Percentiles rank a stretch among this genome's conserved stretches.
Evolutionary conservation across 1,140 invertebrate species (phyloP).

Genomic region (Piezodorus guildinii): DNA sequence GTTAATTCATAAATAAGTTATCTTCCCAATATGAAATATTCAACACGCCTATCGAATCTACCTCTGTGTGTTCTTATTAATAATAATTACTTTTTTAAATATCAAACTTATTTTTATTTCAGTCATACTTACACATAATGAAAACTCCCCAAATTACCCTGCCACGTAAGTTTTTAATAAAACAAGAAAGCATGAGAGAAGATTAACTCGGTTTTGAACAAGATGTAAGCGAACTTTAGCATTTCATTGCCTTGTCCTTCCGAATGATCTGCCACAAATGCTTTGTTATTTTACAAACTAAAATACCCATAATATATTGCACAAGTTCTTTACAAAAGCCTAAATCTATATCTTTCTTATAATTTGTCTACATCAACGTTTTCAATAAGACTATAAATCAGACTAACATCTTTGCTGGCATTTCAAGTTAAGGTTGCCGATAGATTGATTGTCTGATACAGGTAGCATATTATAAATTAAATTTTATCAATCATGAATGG

Average conservation of each 20-base stretch:
- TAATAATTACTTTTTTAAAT: slow-evolving; percentile 6
- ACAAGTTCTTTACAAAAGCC: slow-evolving; percentile 9
- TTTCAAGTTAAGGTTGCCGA: no score
- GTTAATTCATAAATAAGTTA: no score
- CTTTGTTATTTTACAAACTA: slow-evolving; percentile 18
- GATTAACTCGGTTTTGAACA: not conserved
- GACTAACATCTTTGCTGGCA: no score
- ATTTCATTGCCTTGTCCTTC: not conserved
- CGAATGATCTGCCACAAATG: slow-evolving; percentile 4
- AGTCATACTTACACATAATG: slow-evolving; percentile 15
- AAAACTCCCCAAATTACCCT: slow-evolving; percentile 12
- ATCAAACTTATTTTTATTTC: slow-evolving; percentile 18
- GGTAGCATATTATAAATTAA: no score
- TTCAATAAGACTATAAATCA: not conserved
- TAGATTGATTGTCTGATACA: no score
- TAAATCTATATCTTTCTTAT: no score
- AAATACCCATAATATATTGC: slow-evolving; percentile 18
- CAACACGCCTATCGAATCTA: slow-evolving; percentile 5
- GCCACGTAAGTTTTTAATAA: slow-evolving; percentile 11
- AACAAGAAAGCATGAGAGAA: slow-evolving; percentile 19
- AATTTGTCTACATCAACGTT: not conserved
- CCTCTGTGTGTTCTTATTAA: not conserved
- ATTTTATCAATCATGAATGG: no score
- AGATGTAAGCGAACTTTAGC: not conserved
- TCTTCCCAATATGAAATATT: no score